These are phyloP conservation scores for Setophaga petechia DNA, from an alignment of 2,113 vertebrate species.

Conservation along the genomic window DNA sequence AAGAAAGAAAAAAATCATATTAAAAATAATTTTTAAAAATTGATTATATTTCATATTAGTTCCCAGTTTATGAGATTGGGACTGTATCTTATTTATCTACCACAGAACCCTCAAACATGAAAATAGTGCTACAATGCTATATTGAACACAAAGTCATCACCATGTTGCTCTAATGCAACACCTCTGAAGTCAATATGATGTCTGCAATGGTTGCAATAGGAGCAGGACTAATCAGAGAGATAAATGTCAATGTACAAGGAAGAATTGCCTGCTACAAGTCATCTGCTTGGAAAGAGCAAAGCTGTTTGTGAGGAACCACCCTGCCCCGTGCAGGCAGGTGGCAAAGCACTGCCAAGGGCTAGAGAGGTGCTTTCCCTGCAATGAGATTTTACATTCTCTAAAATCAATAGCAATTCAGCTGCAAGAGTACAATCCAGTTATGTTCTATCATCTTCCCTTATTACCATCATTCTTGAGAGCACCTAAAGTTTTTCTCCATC, in stretches of 20 bases:
- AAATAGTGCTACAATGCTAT: background rate
- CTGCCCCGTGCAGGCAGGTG: background rate
- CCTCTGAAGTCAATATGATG: background rate
- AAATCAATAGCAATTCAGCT: slow-evolving; percentile 29
- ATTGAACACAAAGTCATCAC: background rate
- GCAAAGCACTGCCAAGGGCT: background rate
- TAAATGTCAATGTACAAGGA: background rate
- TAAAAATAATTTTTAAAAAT: background rate
- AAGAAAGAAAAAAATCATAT: background rate
- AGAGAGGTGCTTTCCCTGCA: background rate
- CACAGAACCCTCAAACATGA: background rate
- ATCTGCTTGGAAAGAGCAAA: background rate
- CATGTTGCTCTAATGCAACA: background rate
- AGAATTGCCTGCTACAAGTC: background rate
- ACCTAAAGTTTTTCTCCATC: background rate
- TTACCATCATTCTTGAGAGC: background rate
- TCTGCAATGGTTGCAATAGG: background rate
- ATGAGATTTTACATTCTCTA: background rate
- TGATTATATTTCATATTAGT: background rate
- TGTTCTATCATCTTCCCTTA: background rate
- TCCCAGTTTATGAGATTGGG: background rate
- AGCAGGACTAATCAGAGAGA: background rate
- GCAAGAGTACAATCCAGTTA: background rate
- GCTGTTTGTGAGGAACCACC: background rate
- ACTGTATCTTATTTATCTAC: background rate